Evolutionary conservation across 2,113 vertebrate species (phyloP).

Genomic region (Oostethus manadensis): DNA sequence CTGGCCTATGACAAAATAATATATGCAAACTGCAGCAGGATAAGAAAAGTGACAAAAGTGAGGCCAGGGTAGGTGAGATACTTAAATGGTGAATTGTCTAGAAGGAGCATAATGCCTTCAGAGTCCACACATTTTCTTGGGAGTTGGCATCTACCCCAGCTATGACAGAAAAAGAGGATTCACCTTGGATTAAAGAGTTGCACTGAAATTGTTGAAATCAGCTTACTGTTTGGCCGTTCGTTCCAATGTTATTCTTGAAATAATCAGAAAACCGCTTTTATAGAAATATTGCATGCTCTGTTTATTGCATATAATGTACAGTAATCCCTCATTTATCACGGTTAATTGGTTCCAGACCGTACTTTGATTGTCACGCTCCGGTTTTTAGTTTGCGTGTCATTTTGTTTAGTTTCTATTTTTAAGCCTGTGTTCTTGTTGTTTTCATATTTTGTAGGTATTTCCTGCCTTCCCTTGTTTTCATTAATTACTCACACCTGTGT

Average conservation of each 20-base stretch:
- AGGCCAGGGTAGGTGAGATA: constrained; percentile 7
- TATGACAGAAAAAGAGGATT: constrained; percentile 52
- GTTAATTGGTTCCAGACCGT: no score
- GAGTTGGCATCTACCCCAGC: constrained; percentile 38
- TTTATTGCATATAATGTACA: no score
- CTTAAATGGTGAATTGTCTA: constrained; percentile 38
- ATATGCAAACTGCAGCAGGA: not conserved
- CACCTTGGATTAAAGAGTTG: constrained; percentile 57
- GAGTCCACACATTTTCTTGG: constrained; percentile 39
- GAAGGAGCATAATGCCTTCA: constrained; percentile 23
- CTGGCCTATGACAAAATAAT: constrained; percentile 43
- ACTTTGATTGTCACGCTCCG: no score
- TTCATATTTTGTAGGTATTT: no score
- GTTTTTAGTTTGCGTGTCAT: no score
- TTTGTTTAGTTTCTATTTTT: no score
- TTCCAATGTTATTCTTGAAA: constrained; percentile 52
- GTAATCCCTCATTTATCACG: no score
- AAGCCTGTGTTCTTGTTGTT: no score
- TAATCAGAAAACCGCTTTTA: no score
- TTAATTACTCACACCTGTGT: no score
- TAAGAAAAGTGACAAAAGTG: constrained; percentile 11
- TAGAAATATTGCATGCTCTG: no score
- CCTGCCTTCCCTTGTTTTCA: no score
- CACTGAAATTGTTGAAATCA: constrained; percentile 48
- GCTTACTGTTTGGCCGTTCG: constrained; percentile 47